These are phyloP conservation scores for Cryptotermes secundus DNA, from an alignment of 1,140 invertebrate species.

Conservation along the genomic window DNA sequence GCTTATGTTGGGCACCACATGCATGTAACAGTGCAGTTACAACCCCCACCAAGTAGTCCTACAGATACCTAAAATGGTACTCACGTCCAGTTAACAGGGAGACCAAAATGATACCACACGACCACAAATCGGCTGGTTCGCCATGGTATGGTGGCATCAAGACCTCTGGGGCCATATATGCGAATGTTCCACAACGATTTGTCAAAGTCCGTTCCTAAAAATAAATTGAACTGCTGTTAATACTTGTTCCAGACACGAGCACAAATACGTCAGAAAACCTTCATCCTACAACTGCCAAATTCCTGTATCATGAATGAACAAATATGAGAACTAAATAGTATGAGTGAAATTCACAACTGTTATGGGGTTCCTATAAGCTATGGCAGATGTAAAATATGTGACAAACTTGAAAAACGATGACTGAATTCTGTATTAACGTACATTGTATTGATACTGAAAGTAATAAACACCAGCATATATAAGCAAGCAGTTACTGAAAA, in stretches of 20 bases:
- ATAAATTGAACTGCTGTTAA: no score
- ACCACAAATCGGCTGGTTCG: conserved; percentile 95
- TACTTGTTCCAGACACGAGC: no score
- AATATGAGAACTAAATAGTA: no score
- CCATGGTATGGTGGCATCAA: conserved; percentile 75
- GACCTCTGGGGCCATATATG: conserved; percentile 97
- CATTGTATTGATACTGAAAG: no score
- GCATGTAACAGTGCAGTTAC: neutral
- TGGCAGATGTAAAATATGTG: no score
- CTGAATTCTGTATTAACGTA: no score
- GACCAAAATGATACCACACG: conserved; percentile 93
- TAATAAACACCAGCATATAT: no score
- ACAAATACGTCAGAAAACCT: no score
- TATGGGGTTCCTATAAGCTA: no score
- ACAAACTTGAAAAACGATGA: no score
- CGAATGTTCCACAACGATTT: conserved; percentile 88
- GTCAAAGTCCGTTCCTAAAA: conserved; percentile 75
- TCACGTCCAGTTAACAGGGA: conserved; percentile 90
- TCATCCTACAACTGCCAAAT: neutral
- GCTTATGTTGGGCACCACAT: neutral
- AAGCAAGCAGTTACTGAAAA: no score
- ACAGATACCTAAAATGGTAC: neutral
- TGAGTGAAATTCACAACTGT: no score
- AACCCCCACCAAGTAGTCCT: neutral
- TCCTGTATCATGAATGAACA: neutral